phyloP scores from a whole-genome alignment of 1,140 invertebrate species.

The Drosophila mojavensis region DNA sequence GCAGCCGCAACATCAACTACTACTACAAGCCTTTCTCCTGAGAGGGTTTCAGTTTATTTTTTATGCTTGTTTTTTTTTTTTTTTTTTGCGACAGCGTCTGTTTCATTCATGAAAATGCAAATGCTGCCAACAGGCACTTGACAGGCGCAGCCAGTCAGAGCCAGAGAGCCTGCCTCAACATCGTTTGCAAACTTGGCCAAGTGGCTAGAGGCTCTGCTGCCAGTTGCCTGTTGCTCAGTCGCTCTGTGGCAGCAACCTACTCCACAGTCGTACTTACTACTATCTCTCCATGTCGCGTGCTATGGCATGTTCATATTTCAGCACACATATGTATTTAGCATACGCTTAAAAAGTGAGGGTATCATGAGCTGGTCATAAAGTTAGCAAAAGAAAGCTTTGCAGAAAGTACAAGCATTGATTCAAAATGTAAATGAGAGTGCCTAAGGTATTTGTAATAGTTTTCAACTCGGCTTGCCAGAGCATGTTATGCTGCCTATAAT shows the following conservation, averaged over 20 bases:
- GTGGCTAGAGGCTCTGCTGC: conserved; percentile 62
- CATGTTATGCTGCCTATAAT: neutral
- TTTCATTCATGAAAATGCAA: conserved; percentile 80
- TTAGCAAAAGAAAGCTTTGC: neutral
- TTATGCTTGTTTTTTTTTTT: too few relatives aligned
- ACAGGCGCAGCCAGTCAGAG: conserved; percentile 57
- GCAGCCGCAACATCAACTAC: conserved; percentile 7
- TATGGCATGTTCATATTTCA: conserved; percentile 64
- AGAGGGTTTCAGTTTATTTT: conserved; percentile 9
- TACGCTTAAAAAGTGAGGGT: conserved; percentile 28
- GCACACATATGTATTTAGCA: conserved; percentile 36
- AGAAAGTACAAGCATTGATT: neutral
- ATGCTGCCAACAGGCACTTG: conserved; percentile 66
- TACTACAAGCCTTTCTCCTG: conserved; percentile 61
- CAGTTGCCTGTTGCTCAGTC: conserved; percentile 8
- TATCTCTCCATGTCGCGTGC: conserved; percentile 75
- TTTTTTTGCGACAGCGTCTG: conserved; percentile 22
- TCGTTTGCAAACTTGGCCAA: conserved; percentile 53
- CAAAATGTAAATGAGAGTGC: neutral
- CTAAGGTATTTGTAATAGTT: neutral
- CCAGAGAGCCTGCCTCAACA: conserved; percentile 21
- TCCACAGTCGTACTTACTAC: conserved; percentile 55
- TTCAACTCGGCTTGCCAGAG: neutral
- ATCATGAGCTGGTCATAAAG: neutral
- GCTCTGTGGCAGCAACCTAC: conserved; percentile 2